A percentile compares a stretch with the other conserved stretches of the same genome.
These are phyloP conservation scores for Steinernema khuongi DNA, from an alignment of 1,140 invertebrate species.

Conservation along the genomic window DNA sequence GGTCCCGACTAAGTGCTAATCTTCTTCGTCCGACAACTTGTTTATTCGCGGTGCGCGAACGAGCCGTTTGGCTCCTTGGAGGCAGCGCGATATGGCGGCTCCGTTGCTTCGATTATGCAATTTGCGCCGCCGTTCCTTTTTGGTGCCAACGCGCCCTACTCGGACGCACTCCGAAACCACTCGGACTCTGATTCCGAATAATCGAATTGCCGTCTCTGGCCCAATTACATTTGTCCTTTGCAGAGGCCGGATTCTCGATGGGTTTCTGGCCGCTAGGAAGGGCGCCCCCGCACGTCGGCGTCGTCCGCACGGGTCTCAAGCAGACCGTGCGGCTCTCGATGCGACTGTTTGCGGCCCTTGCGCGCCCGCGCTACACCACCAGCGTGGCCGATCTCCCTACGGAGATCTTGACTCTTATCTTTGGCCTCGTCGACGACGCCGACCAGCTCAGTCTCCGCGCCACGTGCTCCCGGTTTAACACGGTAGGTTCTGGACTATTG, in stretches of 20 bases:
- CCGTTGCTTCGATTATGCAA: conserved; percentile 7
- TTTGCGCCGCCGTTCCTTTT: background rate
- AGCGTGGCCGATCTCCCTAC: background rate
- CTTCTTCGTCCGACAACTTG: background rate
- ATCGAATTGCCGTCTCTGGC: background rate
- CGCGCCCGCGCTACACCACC: background rate
- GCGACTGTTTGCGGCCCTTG: background rate
- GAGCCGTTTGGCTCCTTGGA: background rate
- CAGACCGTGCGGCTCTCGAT: background rate
- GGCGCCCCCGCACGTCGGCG: background rate
- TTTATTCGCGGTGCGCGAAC: conserved; percentile 8
- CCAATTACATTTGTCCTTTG: background rate
- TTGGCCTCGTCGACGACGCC: background rate
- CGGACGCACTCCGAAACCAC: no score
- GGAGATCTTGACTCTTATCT: background rate
- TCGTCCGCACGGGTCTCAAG: background rate
- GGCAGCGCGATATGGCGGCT: background rate
- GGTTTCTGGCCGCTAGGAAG: background rate
- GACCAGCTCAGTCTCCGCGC: conserved; percentile 1
- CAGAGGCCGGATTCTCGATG: background rate
- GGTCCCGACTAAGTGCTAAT: conserved; percentile 4
- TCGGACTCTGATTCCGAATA: background rate
- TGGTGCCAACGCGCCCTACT: background rate
- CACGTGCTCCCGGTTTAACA: background rate
- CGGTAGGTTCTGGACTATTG: background rate